Percentiles rank a stretch among this genome's conserved stretches.
Conservation (phyloP, 2,797 vertebrate genomes). For the Chiroxiphia lanceolata region DNA sequence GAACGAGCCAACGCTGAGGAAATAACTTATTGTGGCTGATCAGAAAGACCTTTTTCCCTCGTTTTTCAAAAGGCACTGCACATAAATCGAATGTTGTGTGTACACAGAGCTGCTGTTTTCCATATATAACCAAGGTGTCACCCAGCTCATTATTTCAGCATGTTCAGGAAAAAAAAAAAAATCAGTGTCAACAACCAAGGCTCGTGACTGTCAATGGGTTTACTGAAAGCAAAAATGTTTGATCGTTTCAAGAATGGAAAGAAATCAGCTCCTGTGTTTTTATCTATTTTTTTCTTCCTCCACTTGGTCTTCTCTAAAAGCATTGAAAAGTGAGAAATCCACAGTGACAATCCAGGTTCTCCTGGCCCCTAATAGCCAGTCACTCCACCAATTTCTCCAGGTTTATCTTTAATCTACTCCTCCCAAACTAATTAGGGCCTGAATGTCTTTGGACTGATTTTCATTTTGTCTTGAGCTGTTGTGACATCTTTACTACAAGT, state of each 20-base stretch:
- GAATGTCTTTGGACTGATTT: constrained; percentile 47
- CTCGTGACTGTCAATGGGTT: neutral
- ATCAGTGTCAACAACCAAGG: neutral
- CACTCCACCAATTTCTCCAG: neutral
- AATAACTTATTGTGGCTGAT: neutral
- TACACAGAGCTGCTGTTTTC: neutral
- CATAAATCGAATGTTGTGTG: neutral
- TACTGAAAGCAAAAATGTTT: neutral
- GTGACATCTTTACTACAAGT: constrained; percentile 52
- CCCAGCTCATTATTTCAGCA: constrained; percentile 17
- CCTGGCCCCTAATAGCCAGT: constrained; percentile 8
- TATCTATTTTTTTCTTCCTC: neutral
- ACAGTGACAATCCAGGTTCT: neutral
- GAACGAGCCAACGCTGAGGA: neutral
- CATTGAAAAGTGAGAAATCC: constrained; percentile 3
- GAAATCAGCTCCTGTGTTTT: neutral
- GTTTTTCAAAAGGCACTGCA: neutral
- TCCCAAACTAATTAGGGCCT: constrained; percentile 36
- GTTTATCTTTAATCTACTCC: constrained; percentile 23
- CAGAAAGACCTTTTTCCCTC: neutral
- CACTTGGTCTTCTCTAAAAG: neutral
- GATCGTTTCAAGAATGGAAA: neutral
- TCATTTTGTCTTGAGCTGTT: constrained; percentile 57
- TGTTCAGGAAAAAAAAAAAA: neutral
- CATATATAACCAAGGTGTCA: neutral